A percentile compares a stretch with the other conserved stretches of the same genome.
Conservation (phyloP, 2,113 vertebrate genomes). For the Brachypodius melanocephalos region DNA sequence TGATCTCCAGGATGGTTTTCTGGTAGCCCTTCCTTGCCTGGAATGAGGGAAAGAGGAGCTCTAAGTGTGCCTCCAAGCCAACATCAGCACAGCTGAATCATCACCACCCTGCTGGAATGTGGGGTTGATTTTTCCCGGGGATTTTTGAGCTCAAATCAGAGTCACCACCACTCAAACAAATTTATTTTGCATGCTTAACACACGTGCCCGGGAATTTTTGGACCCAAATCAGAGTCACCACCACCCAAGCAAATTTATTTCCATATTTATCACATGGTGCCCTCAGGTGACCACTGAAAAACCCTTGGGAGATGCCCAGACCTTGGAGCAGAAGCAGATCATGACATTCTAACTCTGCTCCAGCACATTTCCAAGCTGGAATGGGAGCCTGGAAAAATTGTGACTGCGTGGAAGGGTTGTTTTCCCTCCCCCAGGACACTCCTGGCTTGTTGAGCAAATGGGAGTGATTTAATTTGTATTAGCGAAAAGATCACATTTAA, state of each 20-base stretch:
- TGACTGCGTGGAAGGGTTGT: not conserved
- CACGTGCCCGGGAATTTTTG: rapidly evolving
- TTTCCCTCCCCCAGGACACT: not conserved
- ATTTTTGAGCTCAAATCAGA: not conserved
- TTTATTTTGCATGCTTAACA: not conserved
- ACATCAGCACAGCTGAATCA: not conserved
- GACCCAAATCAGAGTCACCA: too few species aligned
- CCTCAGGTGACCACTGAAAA: not conserved
- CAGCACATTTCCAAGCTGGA: not conserved
- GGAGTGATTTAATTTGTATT: not conserved
- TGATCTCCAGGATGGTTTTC: constrained; percentile 94
- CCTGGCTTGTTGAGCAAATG: not conserved
- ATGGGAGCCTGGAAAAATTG: not conserved
- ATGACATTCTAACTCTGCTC: not conserved
- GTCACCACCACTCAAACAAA: not conserved
- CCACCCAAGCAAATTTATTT: not conserved
- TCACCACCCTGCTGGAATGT: rapidly evolving
- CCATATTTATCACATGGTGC: rapidly evolving
- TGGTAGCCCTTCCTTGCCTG: constrained; percentile 94
- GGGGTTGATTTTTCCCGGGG: rapidly evolving
- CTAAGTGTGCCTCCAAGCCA: not conserved
- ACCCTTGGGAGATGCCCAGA: not conserved
- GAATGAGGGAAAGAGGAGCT: not conserved
- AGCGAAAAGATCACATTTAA: not conserved
- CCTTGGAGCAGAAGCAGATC: not conserved